Conservation (phyloP, 2,113 vertebrate genomes). For the Sceloporus tristichus region DNA sequence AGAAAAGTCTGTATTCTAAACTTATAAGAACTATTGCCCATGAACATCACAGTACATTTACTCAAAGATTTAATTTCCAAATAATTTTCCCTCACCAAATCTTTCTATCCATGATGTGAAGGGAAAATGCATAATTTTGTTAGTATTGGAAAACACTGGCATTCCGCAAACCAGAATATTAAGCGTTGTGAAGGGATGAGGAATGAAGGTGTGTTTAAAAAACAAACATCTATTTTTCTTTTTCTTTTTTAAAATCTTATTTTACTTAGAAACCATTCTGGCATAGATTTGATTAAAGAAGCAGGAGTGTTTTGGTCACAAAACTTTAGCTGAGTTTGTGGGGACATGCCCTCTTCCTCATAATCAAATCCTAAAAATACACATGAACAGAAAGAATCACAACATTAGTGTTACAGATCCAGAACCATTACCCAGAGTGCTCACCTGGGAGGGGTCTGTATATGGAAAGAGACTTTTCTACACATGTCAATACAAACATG, state of each 20-base stretch:
- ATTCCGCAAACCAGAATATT: conserved; percentile 29
- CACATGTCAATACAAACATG: background rate
- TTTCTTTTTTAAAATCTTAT: background rate
- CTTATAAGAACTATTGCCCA: conserved; percentile 67
- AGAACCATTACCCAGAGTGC: background rate
- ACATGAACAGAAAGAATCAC: too few relatives aligned
- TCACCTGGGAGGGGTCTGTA: background rate
- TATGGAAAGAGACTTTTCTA: too few relatives aligned
- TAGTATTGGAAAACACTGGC: conserved; percentile 32
- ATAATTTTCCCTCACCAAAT: conserved; percentile 57
- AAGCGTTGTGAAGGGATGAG: conserved; percentile 8
- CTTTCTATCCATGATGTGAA: conserved; percentile 53
- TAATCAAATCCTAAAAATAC: background rate
- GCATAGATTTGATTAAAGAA: background rate
- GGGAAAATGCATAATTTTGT: conserved; percentile 57
- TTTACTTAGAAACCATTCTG: conserved; percentile 12
- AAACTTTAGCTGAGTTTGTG: background rate
- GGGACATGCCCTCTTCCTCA: background rate
- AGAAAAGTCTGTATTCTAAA: conserved; percentile 74
- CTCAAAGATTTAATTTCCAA: conserved; percentile 68
- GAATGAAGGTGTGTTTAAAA: background rate
- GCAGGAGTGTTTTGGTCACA: background rate
- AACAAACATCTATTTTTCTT: too few relatives aligned
- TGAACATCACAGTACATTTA: conserved; percentile 65
- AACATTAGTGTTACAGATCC: background rate